Base-by-base conservation (phyloP, 2,888 invertebrate species). In the Brachypalpus laphriformis region DNA sequence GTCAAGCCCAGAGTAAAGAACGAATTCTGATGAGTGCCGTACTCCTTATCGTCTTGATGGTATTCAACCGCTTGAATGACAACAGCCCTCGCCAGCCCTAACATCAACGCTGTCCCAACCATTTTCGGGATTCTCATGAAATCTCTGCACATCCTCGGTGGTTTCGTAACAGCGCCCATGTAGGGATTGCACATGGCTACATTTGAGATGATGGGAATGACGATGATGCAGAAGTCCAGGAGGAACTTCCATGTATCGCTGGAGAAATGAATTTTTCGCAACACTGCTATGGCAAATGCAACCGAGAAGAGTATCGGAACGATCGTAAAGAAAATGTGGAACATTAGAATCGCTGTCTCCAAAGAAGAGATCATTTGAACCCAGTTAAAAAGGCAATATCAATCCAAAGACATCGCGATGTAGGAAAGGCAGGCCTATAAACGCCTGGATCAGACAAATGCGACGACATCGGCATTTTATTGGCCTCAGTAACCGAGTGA, bases 11-110 rank as follows among this genome's bases (percentile, higher is more conserved):
- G 92, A 0, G 98, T 99, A 87, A 98, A 95, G 91, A 99, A 99
- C 91, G 99, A 99, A 92, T 99, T 99, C 97, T 99, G 98, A 91
- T 99, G 99, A 0, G 96, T 94, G 0, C 99, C 99, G 93, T 99
- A 99, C 91, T 99, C 99, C 0, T 96, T 94, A 0, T 96, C 94
- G 91, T 98, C 97, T 89, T 96, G 96, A 75, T 97, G 96, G 91
- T 99, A 99, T 87, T 96, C 94, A 1, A 96, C 92, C 47, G 94
- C 90, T 88, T 94, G 93, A 1, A 93, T 94, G 0, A 95, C 90
- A 14, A 95, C 65, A 87, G 94, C 95, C 82, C 97, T 93, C 0
- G 92, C 92, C 1, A 94, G 81, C 0, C 97, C 97, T 45, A 97
- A 91, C 0, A 94, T 65, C 11, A 95, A 87, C 81, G 93, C 91